A percentile compares a stretch with the other conserved stretches of the same genome.
Conservation (phyloP, 2,797 vertebrate species). For the Rhabdomys pumilio region DNA sequence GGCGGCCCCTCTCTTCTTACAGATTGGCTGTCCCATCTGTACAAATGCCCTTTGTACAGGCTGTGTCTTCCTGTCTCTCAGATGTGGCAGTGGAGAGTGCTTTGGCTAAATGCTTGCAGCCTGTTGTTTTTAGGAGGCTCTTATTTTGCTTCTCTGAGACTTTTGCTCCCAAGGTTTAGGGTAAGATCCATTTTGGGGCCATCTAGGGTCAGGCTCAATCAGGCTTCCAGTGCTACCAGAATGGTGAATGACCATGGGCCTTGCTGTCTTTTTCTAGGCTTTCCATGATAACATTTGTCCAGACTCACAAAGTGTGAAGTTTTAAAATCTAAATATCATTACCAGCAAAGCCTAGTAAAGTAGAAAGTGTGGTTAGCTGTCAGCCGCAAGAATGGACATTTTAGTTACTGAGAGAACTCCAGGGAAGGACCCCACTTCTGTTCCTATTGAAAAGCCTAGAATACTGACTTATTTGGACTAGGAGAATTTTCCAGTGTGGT, state of each 20-base stretch:
- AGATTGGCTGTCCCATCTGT: not conserved
- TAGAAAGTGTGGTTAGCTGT: not conserved
- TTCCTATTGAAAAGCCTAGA: not conserved
- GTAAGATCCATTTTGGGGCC: not conserved
- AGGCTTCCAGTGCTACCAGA: not conserved
- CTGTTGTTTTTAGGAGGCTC: not conserved
- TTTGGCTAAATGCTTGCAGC: not conserved
- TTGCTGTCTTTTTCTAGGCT: not conserved
- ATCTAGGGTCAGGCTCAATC: not conserved
- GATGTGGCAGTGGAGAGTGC: not conserved
- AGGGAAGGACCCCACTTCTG: not conserved
- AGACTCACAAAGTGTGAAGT: not conserved
- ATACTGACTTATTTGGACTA: not conserved
- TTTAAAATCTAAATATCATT: slow-evolving; percentile 18
- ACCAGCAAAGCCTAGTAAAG: not conserved
- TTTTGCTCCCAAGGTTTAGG: not conserved
- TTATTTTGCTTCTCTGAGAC: not conserved
- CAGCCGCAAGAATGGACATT: not conserved
- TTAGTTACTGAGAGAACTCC: not conserved
- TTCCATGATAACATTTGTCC: accelerated
- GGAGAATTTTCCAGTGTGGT: not conserved
- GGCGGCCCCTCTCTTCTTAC: not conserved
- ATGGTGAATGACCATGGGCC: not conserved
- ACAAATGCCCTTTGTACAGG: accelerated
- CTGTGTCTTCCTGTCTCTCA: not conserved